These are phyloP conservation scores for Coracopsis vasa DNA, from an alignment of 2,113 vertebrate species.

Conservation along the genomic window DNA sequence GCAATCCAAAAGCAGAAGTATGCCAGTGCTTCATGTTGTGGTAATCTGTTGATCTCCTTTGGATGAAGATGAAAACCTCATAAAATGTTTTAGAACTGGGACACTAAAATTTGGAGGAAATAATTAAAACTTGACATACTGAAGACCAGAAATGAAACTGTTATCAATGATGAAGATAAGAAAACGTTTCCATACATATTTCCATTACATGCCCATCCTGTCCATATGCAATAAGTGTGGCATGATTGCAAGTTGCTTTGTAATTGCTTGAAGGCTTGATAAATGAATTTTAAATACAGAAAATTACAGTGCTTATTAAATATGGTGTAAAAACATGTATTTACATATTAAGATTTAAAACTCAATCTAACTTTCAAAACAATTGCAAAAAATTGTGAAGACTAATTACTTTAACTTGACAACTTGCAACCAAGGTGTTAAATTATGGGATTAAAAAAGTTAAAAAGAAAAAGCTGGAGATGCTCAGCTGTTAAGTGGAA, in stretches of 20 bases:
- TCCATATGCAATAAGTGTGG: neutral
- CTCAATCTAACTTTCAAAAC: neutral
- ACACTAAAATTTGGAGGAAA: neutral
- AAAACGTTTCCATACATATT: neutral
- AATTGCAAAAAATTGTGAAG: neutral
- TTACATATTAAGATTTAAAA: neutral
- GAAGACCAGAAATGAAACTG: neutral
- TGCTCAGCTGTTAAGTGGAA: neutral
- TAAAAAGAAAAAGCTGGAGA: neutral
- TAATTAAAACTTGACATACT: neutral
- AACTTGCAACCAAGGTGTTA: neutral
- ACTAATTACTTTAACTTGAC: neutral
- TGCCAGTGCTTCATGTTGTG: neutral
- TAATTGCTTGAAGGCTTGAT: neutral
- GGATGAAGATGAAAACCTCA: neutral
- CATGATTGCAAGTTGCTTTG: neutral
- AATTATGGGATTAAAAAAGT: neutral
- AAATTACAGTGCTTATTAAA: neutral
- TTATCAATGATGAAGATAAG: neutral
- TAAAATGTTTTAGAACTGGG: neutral
- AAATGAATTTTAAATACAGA: neutral
- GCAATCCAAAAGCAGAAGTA: neutral
- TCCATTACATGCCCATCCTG: neutral
- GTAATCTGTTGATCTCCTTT: neutral
- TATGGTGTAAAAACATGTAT: neutral